Base-by-base conservation (phyloP, 1,140 invertebrate species). In the Dendrolimus punctatus region DNA sequence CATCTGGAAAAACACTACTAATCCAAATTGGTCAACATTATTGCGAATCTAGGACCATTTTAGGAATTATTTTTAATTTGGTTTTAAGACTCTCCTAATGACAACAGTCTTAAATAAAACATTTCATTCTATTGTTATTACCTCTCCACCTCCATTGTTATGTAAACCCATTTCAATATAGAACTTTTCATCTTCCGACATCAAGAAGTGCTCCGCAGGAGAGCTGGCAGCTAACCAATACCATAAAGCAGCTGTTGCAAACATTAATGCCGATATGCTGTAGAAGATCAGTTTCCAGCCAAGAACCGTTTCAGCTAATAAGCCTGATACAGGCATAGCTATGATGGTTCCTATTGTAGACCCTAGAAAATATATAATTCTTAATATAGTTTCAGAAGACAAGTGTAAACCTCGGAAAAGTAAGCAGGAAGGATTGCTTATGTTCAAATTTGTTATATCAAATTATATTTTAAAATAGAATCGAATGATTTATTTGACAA, bases 281-380 rank as follows among this genome's bases (percentile, higher is more conserved):
- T 96, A 96, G 73, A 95, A 96, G 6, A 94, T 91, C 10, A 91
- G 88, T 0, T 93, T 93, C 95, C 95, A 96, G 1, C 94, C 95
- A 3, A 89, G 58, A 1, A 58, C 60, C 0, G 91, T 92, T 4
- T 84, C 88, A 0, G 93, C 90, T 2, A 96, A 71, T 5, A 88
- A 55, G 0, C 94, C 95, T 40, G 90, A 91, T 40, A 93, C 74
- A 0, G 93, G 91, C 78, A 95, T 89, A 8, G 92, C 89, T 1
- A 95, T 72, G 4, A 95, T 91, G 5, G 92, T 92, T 6, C 94
- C 94, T 57, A 94, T 90, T 62, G 93, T 90, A 0, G 88, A 85
- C 2, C 93, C 92, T 90, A 64, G 58, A 39, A 60, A 49, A 49
- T 42, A 55, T 49, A 53, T n/a, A 51, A 38, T 36, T 49, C 37